Conservation (phyloP, 1,140 invertebrate species). For the Pseudoatta argentina region DNA sequence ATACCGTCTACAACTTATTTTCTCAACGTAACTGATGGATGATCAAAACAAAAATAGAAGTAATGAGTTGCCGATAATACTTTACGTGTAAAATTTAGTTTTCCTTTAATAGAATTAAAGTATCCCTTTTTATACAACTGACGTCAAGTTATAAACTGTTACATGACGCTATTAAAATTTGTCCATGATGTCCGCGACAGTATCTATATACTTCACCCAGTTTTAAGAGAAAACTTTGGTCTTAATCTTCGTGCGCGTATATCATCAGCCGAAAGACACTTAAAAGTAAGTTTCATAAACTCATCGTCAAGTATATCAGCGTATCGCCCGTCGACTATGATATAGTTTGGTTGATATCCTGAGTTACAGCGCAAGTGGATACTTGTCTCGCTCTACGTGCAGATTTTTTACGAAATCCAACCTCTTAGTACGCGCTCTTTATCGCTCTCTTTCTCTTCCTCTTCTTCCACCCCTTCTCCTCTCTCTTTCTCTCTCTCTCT, state of each 20-base stretch:
- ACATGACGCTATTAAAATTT: slow-evolving; percentile 53
- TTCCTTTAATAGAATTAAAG: slow-evolving; percentile 13
- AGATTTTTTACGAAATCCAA: slow-evolving; percentile 16
- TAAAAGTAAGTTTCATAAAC: slow-evolving; percentile 58
- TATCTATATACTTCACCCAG: slow-evolving; percentile 38
- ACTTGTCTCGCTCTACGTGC: slow-evolving; percentile 13
- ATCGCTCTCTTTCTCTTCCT: not conserved
- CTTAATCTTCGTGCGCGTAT: slow-evolving; percentile 57
- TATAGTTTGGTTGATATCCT: not conserved
- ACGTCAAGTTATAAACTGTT: slow-evolving; percentile 40
- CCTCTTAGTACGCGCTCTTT: too few species aligned
- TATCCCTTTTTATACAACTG: slow-evolving; percentile 15
- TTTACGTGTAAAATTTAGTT: not conserved
- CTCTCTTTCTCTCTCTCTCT: not conserved
- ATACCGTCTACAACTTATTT: not conserved
- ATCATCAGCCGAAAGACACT: slow-evolving; percentile 58
- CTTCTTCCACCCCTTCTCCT: not conserved
- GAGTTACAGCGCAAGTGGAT: not conserved
- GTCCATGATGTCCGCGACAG: slow-evolving; percentile 36
- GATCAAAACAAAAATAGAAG: not conserved
- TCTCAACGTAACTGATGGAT: not conserved
- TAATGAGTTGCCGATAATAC: not conserved
- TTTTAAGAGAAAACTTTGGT: slow-evolving; percentile 50
- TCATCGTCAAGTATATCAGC: slow-evolving; percentile 52
- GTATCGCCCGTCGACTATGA: slow-evolving; percentile 24